Percentiles rank a stretch among this genome's conserved stretches.
Evolutionary conservation across 2,888 invertebrate genomes (phyloP).

Genomic region (Eustalomyia histrio): DNA sequence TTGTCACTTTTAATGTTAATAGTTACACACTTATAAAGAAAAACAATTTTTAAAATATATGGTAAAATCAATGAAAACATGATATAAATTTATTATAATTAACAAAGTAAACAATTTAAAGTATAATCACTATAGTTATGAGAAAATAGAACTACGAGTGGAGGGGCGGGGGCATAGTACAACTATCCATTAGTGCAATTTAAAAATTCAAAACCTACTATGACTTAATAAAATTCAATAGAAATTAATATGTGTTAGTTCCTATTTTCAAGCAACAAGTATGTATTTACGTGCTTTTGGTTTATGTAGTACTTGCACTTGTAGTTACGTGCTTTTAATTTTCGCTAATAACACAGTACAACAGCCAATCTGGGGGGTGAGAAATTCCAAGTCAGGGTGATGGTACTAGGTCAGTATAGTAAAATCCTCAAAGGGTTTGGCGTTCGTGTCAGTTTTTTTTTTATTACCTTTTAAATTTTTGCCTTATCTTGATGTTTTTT

Average conservation of each 20-base stretch:
- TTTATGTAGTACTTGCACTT: slow-evolving; percentile 12
- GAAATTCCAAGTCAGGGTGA: no score
- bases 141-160: background rate
- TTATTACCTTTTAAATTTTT: no score
- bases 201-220: slow-evolving; percentile 9
- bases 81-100: background rate
- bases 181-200: background rate
- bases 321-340: background rate
- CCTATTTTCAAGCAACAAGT: slow-evolving; percentile 4
- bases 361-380: no score
- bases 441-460: no score
- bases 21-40: no score
- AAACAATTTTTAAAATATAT: no score
- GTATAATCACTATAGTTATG: no score
- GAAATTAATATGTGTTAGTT: slow-evolving; percentile 5
- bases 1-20: no score
- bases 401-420: no score
- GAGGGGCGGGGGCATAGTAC: background rate
- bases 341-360: background rate
- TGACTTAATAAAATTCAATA: no score
- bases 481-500: no score
- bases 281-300: slow-evolving; percentile 1
- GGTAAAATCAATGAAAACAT: background rate
- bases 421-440: no score
- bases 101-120: slow-evolving; percentile 2